phyloP scores from a whole-genome alignment of 2,888 invertebrate genomes.

The Morpho achilles region DNA sequence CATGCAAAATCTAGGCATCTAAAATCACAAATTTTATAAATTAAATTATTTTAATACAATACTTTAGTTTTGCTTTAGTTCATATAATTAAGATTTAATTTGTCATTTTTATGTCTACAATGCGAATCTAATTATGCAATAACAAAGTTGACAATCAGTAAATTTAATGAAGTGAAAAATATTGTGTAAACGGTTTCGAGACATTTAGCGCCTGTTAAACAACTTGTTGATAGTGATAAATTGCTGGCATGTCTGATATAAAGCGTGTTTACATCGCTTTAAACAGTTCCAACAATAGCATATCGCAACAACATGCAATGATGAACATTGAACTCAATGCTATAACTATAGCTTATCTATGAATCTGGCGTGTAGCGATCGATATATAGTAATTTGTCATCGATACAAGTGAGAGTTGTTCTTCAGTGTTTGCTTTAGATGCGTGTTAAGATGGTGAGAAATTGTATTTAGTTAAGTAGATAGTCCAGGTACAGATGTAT shows the following conservation, averaged over 20 bases:
- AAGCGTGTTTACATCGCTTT: too few species aligned
- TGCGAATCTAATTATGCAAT: too few species aligned
- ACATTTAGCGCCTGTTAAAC: too few species aligned
- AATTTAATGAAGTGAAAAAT: too few species aligned
- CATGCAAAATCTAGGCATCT: too few species aligned
- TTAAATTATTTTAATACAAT: too few species aligned
- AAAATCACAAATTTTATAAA: too few species aligned
- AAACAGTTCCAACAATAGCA: background rate
- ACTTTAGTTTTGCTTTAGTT: too few species aligned
- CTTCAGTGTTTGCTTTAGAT: slow-evolving; percentile 1
- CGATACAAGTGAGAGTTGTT: slow-evolving; percentile 10
- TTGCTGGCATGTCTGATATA: background rate
- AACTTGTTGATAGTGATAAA: background rate
- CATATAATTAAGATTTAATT: too few species aligned
- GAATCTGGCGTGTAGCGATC: slow-evolving; percentile 9
- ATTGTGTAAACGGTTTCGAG: too few species aligned
- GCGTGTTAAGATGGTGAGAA: slow-evolving; percentile 7
- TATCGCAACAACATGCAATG: slow-evolving; percentile 10
- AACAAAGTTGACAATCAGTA: too few species aligned
- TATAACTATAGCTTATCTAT: slow-evolving; percentile 14
- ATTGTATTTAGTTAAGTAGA: background rate
- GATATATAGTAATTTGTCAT: slow-evolving; percentile 12
- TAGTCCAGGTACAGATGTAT: background rate
- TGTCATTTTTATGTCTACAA: too few species aligned
- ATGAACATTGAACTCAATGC: slow-evolving; percentile 16